Percentiles rank a stretch among this genome's conserved stretches.
These are phyloP conservation scores for Eidolon helvum DNA, from an alignment of 2,113 vertebrate genomes.

Conservation along the genomic window DNA sequence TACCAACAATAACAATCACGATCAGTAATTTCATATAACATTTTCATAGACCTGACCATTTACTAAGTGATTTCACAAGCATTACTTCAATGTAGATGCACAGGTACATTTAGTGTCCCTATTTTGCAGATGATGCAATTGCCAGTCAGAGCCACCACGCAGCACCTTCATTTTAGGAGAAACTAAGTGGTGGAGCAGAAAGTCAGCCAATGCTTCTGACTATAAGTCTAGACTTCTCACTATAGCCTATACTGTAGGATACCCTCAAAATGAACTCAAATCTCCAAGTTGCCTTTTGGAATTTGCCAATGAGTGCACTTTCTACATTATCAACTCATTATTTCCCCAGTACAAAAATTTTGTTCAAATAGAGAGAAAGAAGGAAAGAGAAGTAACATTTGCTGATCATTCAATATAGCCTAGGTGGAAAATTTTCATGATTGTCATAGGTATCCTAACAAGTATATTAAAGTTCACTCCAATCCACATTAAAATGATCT, in stretches of 20 bases:
- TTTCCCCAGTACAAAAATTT: not conserved
- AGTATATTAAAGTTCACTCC: not conserved
- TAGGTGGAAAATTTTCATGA: not conserved
- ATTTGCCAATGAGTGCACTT: not conserved
- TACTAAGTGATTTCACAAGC: not conserved
- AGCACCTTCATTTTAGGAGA: not conserved
- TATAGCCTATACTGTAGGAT: not conserved
- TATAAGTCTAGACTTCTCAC: not conserved
- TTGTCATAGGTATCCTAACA: not conserved
- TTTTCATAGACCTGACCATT: not conserved
- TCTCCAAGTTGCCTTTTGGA: not conserved
- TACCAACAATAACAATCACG: not conserved
- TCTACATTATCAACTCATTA: not conserved
- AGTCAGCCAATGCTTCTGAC: not conserved
- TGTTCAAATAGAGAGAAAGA: not conserved
- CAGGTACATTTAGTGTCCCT: not conserved
- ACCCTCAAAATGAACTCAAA: not conserved
- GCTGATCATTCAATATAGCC: not conserved
- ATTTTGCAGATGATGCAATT: not conserved
- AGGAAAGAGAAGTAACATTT: not conserved
- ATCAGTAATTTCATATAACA: not conserved
- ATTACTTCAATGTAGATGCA: not conserved
- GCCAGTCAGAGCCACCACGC: accelerated
- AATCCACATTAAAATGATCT: not conserved
- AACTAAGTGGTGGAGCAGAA: not conserved